Conservation (phyloP, 2,797 vertebrate species). For the Enteromius unitaeniatus region DNA sequence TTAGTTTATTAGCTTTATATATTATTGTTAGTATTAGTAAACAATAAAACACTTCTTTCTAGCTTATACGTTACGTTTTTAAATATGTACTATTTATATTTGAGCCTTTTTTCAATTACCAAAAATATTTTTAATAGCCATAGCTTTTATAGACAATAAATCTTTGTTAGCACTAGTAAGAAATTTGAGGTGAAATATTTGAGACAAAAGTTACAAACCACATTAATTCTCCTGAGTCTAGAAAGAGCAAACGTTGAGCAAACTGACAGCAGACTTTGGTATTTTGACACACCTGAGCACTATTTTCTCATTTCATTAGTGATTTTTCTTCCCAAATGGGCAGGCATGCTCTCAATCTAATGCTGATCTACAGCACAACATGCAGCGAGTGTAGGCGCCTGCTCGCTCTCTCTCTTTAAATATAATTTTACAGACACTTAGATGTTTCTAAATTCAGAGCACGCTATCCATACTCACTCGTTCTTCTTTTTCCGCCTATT, state of each 20-base stretch:
- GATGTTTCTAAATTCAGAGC: slow-evolving; percentile 3
- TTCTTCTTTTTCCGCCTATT: slow-evolving; percentile 6
- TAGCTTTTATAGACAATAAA: not conserved
- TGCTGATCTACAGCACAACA: not conserved
- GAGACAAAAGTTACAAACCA: not conserved
- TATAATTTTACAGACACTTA: not conserved
- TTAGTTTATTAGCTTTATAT: not conserved
- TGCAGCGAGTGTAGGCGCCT: not conserved
- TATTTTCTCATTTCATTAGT: not conserved
- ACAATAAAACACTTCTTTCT: not conserved
- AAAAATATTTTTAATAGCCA: not conserved
- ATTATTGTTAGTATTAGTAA: not conserved
- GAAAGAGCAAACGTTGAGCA: not conserved
- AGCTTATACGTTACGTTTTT: not conserved
- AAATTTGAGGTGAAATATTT: not conserved
- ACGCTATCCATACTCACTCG: slow-evolving; percentile 9
- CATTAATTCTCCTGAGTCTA: not conserved
- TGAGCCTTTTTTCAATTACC: not conserved
- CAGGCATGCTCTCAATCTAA: not conserved
- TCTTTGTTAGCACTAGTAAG: not conserved
- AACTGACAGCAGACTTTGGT: not conserved
- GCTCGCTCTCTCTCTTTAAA: not conserved
- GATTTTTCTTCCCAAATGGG: not conserved
- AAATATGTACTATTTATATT: not conserved
- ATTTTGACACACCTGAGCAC: not conserved